phyloP scores from a whole-genome alignment of 2,113 vertebrate species.

The Tyrannus savana region DNA sequence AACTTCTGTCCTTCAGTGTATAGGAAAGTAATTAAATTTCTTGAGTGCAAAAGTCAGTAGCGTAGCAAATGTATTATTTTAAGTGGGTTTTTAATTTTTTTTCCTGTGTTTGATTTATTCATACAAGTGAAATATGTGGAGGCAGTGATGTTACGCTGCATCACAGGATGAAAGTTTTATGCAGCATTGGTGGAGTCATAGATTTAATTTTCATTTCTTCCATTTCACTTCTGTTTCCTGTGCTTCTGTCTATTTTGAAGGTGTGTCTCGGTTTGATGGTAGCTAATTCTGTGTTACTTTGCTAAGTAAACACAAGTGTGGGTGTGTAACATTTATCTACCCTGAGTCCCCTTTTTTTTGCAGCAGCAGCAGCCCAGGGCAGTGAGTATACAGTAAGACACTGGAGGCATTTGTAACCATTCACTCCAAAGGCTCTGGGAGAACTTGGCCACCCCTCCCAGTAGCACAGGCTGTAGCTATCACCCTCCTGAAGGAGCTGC shows the following conservation, averaged over 20 bases:
- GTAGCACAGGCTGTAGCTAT: background rate
- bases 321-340: background rate
- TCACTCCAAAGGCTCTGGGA: background rate
- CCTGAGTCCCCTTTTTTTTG: accelerated
- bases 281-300: background rate
- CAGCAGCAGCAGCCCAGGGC: background rate
- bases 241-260: background rate
- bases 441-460: background rate
- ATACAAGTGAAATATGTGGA: background rate
- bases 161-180: background rate
- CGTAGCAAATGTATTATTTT: background rate
- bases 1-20: background rate
- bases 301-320: background rate
- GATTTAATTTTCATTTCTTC: background rate
- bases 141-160: background rate
- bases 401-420: background rate
- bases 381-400: background rate
- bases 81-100: background rate
- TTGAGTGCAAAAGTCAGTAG: background rate
- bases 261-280: background rate
- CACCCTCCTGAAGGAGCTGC: background rate
- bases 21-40: background rate
- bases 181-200: background rate
- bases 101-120: background rate
- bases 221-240: background rate